Percentiles rank a stretch among this genome's conserved stretches.
These are phyloP conservation scores for Xanthorhoe designata DNA, from an alignment of 2,888 invertebrate species.

Conservation along the genomic window DNA sequence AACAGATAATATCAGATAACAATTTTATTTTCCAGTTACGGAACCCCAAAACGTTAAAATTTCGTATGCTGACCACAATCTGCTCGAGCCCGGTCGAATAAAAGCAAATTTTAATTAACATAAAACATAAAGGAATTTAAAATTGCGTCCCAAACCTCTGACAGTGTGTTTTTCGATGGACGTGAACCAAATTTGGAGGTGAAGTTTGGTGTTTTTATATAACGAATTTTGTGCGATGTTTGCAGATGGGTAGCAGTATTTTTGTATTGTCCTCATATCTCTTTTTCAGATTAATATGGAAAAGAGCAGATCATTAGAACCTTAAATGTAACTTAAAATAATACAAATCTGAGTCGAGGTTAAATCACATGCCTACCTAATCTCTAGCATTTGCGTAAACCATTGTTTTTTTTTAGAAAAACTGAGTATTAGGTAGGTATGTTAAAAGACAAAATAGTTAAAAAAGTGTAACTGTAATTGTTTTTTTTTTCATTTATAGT, in stretches of 20 bases:
- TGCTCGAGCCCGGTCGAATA: slow-evolving; percentile 57
- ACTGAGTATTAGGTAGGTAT: too few relatives aligned
- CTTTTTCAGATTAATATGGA: too few relatives aligned
- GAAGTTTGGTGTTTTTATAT: slow-evolving; percentile 10
- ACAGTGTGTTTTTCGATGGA: slow-evolving; percentile 36
- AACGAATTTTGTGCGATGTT: slow-evolving; percentile 2
- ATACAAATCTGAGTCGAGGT: not conserved
- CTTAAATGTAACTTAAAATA: too few relatives aligned
- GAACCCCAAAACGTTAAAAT: slow-evolving; percentile 53
- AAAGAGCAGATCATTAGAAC: too few relatives aligned
- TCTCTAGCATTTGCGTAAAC: too few relatives aligned
- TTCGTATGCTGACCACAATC: slow-evolving; percentile 61
- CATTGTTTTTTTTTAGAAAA: too few relatives aligned
- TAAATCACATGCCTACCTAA: too few relatives aligned
- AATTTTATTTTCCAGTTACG: not conserved
- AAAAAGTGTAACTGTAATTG: too few relatives aligned
- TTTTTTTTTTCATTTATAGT: too few relatives aligned
- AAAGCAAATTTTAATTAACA: slow-evolving; percentile 69
- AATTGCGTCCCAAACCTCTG: slow-evolving; percentile 40
- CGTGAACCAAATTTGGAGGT: slow-evolving; percentile 24
- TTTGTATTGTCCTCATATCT: not conserved
- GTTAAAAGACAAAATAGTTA: too few relatives aligned
- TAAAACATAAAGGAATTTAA: slow-evolving; percentile 58
- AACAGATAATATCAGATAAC: not conserved
- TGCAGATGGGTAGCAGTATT: not conserved